phyloP scores from a whole-genome alignment of 1,140 invertebrate genomes.

The Cardiocondyla obscurior region DNA sequence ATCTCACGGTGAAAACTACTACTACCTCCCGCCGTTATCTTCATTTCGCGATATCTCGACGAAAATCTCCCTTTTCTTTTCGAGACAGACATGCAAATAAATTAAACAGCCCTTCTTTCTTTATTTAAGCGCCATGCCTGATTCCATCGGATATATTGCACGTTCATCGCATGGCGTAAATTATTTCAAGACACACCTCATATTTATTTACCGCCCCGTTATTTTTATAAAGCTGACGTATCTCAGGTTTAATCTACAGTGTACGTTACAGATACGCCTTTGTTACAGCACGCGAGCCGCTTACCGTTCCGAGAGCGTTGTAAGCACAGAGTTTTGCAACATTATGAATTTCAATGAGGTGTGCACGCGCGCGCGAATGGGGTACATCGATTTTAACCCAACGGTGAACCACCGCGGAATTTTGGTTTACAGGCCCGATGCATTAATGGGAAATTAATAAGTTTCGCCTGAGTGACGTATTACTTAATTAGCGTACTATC shows the following conservation, averaged over 20 bases:
- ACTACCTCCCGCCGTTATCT: neutral
- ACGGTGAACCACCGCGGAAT: slow-evolving; percentile 18
- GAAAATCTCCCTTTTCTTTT: neutral
- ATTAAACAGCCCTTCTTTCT: too few relatives aligned
- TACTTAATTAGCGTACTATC: slow-evolving; percentile 20
- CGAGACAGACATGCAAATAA: too few relatives aligned
- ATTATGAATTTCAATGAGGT: slow-evolving; percentile 51
- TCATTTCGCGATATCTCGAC: neutral
- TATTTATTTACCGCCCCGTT: neutral
- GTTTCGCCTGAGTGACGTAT: neutral
- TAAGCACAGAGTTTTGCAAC: slow-evolving; percentile 46
- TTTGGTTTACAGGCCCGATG: slow-evolving; percentile 10
- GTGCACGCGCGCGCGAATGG: neutral
- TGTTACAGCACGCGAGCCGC: slow-evolving; percentile 28
- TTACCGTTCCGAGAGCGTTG: slow-evolving; percentile 23
- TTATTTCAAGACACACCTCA: neutral
- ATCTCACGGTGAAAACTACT: neutral
- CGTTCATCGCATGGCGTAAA: neutral
- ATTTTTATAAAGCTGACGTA: slow-evolving; percentile 10
- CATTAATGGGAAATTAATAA: slow-evolving; percentile 21
- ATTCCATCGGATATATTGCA: neutral
- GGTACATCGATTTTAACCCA: slow-evolving; percentile 17
- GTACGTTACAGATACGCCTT: slow-evolving; percentile 25
- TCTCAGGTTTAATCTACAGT: slow-evolving; percentile 15
- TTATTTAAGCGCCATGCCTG: neutral